A percentile compares a stretch with the other conserved stretches of the same genome.
Evolutionary conservation across 2,113 vertebrate genomes (phyloP).

Genomic region (Semicossyphus pulcher): DNA sequence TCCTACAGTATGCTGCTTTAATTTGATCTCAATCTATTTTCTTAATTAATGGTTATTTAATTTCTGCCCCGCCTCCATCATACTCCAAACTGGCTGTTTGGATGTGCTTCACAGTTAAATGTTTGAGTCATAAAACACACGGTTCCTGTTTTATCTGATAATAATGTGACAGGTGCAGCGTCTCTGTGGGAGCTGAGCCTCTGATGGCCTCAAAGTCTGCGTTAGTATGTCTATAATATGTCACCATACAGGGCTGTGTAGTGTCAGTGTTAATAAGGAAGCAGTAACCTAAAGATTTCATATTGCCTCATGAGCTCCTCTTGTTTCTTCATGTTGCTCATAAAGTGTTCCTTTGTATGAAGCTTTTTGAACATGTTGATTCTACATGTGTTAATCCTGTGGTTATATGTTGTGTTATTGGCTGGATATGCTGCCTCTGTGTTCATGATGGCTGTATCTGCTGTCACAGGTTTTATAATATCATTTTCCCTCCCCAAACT

Average conservation of each 20-base stretch:
- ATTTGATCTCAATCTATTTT: neutral
- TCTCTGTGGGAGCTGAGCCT: neutral
- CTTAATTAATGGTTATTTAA: neutral
- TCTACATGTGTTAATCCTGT: too few species aligned
- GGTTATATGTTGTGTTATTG: too few species aligned
- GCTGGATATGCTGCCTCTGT: too few species aligned
- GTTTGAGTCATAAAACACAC: neutral
- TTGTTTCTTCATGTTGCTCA: too few species aligned
- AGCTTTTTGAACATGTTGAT: too few species aligned
- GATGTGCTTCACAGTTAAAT: neutral
- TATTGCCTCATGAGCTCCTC: too few species aligned
- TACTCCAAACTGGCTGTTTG: neutral
- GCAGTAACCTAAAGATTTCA: too few species aligned
- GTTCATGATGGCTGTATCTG: too few species aligned
- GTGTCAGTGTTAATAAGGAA: neutral
- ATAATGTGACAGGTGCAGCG: neutral
- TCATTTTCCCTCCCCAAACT: too few species aligned
- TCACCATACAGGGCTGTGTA: neutral
- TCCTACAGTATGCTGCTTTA: neutral
- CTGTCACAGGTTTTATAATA: too few species aligned
- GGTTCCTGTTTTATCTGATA: neutral
- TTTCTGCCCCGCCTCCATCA: neutral
- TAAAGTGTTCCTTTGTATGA: too few species aligned
- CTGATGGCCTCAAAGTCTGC: neutral
- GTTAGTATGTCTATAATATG: neutral